Percentiles rank a stretch among this genome's conserved stretches.
Evolutionary conservation across 2,888 invertebrate species (phyloP).

Genomic region (Mimachlamys varia): DNA sequence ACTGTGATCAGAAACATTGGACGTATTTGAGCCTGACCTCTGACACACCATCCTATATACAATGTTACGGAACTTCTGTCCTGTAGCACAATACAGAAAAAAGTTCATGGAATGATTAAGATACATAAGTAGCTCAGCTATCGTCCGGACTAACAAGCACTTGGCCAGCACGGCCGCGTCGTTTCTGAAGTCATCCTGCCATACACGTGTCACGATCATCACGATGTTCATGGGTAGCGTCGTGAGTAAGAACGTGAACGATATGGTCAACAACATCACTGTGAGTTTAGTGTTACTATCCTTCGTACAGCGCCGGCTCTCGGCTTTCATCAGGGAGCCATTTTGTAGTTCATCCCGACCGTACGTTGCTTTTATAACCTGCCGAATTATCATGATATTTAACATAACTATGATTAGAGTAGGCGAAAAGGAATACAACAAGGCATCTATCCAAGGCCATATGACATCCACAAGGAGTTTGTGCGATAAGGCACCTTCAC

Average conservation of each 20-base stretch:
- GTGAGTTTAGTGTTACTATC: constrained; percentile 66
- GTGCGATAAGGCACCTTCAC: constrained; percentile 56
- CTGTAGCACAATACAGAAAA: constrained; percentile 74
- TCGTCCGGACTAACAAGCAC: constrained; percentile 67
- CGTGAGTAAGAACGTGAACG: constrained; percentile 77
- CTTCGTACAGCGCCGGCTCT: constrained; percentile 52
- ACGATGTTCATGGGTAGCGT: constrained; percentile 77
- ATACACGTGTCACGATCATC: constrained; percentile 54
- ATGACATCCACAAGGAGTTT: constrained; percentile 63
- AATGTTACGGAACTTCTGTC: constrained; percentile 72
- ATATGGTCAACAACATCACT: constrained; percentile 73
- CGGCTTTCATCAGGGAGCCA: constrained; percentile 54
- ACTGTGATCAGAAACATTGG: constrained; percentile 66
- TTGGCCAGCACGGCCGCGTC: constrained; percentile 51
- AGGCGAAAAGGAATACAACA: constrained; percentile 76
- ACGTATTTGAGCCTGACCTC: constrained; percentile 55
- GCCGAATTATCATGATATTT: constrained; percentile 76
- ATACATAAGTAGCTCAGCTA: constrained; percentile 77
- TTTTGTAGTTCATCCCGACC: constrained; percentile 57
- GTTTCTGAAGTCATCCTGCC: constrained; percentile 57
- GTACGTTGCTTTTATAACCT: constrained; percentile 68
- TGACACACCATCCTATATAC: constrained; percentile 65
- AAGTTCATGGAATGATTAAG: constrained; percentile 79
- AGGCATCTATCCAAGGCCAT: constrained; percentile 80
- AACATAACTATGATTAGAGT: constrained; percentile 73